Evolutionary conservation across 1,140 invertebrate species (phyloP).

Genomic region (Manduca sexta): DNA sequence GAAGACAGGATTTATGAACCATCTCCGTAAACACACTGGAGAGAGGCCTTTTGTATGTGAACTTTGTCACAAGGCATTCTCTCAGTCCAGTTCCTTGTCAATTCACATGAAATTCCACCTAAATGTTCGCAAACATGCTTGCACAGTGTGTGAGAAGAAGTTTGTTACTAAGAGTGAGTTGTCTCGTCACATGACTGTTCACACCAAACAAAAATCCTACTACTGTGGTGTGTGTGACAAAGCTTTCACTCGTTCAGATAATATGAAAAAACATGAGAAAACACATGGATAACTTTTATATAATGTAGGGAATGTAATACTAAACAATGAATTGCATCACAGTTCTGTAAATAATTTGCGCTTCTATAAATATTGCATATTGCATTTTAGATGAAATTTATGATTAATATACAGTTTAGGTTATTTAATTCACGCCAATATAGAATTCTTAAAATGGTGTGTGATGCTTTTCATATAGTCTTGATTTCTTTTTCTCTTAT

Average conservation of each 20-base stretch:
- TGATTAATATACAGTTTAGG: background rate
- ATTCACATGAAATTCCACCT: constrained; percentile 79
- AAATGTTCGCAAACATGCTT: constrained; percentile 73
- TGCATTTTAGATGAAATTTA: background rate
- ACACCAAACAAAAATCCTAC: constrained; percentile 76
- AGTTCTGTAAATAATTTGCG: background rate
- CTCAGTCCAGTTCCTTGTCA: constrained; percentile 75
- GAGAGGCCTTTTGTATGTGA: constrained; percentile 83
- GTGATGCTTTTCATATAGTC: constrained; percentile 27
- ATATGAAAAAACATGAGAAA: constrained; percentile 74
- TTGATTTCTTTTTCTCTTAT: constrained; percentile 61
- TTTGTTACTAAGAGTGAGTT: constrained; percentile 77
- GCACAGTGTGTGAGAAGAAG: constrained; percentile 75
- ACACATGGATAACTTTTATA: constrained; percentile 57
- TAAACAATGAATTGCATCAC: constrained; percentile 2
- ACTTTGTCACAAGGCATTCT: constrained; percentile 76
- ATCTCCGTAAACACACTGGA: constrained; percentile 91
- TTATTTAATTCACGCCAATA: background rate
- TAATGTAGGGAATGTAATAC: background rate
- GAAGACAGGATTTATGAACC: constrained; percentile 75
- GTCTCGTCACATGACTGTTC: constrained; percentile 75
- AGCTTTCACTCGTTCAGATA: constrained; percentile 71
- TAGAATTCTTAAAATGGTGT: background rate
- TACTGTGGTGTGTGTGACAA: constrained; percentile 75
- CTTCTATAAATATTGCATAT: background rate